Evolutionary conservation across 2,888 invertebrate genomes (phyloP), one percentile per base, ranked within the genome.

Genomic region (Keiferia lycopersicella): DNA sequence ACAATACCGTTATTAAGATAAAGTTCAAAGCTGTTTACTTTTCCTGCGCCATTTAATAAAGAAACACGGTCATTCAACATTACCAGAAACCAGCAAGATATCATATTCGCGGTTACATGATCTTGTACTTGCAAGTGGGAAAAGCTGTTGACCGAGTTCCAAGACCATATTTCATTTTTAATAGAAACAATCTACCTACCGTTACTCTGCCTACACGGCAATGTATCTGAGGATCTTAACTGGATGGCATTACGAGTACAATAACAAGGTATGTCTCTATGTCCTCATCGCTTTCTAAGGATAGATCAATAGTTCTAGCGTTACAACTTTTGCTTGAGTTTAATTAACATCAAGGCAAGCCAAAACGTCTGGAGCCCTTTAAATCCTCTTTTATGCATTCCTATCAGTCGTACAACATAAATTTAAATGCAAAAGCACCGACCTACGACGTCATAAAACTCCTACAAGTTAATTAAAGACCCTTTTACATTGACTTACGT

Each of bases 381-480:
- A 34, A 4, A 34, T 16, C 34, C 56, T 34, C 34, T 1, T 34
- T 56, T 34, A 56, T 56, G 12, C 30, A n/a, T 16, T 26, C 26
- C 56, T 34, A 34, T 56, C 30, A 16, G 34, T 10, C 30, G 7
- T n/a, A 10, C 12, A 34, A 30, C 56, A 45, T 45, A 60, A 60
- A 45, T 16, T 14, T 60, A 22, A 45, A 60, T 26, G 14, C 8
- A 38, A 53, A 34, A 58, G 34, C 64, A 39, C 50, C 45, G 8
- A 60, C 53, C 45, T 48, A 39, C 65, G 69, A 69, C 64, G 64
- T 72, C 76, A 72, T 80, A 78, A 80, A 79, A 78, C 79, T 76
- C 79, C 82, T 77, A 84, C 84, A 76, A 74, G 69, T 75, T 83
- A 86, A 87, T 87, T 87, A 88, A 82, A 78, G 66, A 71, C 74